Evolutionary conservation across 2,888 invertebrate genomes (phyloP).

Genomic region (Amorpha juglandis): DNA sequence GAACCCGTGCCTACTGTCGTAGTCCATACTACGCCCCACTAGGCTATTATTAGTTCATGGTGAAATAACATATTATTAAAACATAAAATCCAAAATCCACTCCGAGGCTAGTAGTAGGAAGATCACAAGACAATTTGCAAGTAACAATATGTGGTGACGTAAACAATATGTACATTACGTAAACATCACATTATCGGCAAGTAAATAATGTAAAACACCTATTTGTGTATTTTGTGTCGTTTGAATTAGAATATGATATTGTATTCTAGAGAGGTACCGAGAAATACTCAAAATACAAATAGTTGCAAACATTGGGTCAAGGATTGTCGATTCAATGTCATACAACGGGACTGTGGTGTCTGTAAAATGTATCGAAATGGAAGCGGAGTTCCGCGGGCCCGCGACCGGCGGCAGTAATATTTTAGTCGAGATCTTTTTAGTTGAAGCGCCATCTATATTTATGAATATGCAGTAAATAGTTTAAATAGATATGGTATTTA

Average conservation of each 20-base stretch:
- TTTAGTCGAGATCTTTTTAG: too few species aligned
- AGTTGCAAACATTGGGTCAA: conserved; percentile 61
- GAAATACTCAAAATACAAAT: conserved; percentile 54
- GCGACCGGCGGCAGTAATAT: not conserved
- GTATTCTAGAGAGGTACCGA: conserved; percentile 36
- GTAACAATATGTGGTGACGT: conserved; percentile 5
- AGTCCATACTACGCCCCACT: too few species aligned
- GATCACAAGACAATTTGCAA: conserved; percentile 1
- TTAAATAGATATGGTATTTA: too few species aligned
- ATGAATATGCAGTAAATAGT: too few species aligned
- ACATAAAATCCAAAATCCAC: too few species aligned
- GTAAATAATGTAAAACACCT: conserved; percentile 31
- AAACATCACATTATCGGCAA: conserved; percentile 10
- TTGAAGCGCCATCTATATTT: not conserved
- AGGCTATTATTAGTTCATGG: too few species aligned
- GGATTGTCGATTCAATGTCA: conserved; percentile 53
- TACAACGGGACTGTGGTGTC: conserved; percentile 44
- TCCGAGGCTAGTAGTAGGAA: too few species aligned
- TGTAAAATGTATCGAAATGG: conserved; percentile 14
- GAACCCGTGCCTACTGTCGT: too few species aligned
- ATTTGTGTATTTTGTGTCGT: conserved; percentile 32
- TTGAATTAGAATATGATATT: conserved; percentile 39
- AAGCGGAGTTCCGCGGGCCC: conserved; percentile 24
- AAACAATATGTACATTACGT: conserved; percentile 2
- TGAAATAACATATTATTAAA: too few species aligned